A percentile compares a stretch with the other conserved stretches of the same genome.
Evolutionary conservation across 2,797 vertebrate species (phyloP).

Genomic region (Anabacerthia variegaticeps): DNA sequence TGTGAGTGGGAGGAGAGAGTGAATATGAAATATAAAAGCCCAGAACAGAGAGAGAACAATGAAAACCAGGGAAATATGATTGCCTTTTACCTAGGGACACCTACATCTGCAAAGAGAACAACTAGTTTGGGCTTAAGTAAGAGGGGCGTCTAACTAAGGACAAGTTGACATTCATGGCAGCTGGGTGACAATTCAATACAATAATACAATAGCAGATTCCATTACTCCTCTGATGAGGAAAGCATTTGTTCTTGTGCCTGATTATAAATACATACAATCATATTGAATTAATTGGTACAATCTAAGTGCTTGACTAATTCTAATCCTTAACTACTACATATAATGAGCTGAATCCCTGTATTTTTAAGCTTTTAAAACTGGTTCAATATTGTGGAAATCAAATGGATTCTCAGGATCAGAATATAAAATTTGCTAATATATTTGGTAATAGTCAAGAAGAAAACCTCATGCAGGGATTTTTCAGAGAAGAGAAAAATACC

Average conservation of each 20-base stretch:
- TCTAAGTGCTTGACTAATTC: conserved; percentile 12
- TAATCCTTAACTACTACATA: background rate
- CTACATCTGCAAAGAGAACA: background rate
- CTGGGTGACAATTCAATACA: background rate
- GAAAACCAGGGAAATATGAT: background rate
- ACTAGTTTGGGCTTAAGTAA: background rate
- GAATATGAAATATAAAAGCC: background rate
- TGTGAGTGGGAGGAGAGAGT: background rate
- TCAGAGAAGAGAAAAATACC: background rate
- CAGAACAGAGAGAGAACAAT: background rate
- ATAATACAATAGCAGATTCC: background rate
- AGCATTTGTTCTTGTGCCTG: background rate
- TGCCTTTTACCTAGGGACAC: background rate
- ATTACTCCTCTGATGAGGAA: background rate
- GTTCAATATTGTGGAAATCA: background rate
- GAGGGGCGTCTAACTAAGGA: background rate
- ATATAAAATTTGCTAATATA: background rate
- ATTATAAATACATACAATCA: background rate
- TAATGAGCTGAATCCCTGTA: background rate
- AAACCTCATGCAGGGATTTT: background rate
- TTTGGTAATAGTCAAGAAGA: background rate
- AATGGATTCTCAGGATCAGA: background rate
- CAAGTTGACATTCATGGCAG: background rate
- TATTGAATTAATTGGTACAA: background rate
- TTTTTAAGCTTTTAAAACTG: conserved; percentile 12